phyloP scores from a whole-genome alignment of 1,140 invertebrate genomes.

The Ceratina japonica region DNA sequence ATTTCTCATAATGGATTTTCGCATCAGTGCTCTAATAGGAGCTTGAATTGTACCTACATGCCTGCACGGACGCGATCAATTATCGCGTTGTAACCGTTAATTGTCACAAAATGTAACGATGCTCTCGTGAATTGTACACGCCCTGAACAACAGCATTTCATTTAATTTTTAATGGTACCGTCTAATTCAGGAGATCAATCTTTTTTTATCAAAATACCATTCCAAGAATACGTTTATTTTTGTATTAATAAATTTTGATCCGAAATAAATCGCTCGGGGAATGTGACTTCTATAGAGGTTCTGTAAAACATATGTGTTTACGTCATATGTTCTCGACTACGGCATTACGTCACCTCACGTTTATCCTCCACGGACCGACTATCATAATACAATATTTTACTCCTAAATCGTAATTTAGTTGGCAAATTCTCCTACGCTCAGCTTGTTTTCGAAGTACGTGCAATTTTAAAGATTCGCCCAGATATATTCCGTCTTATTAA shows the following conservation, averaged over 20 bases:
- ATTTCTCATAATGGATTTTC: not conserved
- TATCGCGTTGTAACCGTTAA: constrained; percentile 28
- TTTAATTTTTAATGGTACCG: not conserved
- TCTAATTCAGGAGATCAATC: not conserved
- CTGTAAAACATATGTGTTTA: not conserved
- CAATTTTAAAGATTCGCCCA: no score
- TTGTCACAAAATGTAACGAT: not conserved
- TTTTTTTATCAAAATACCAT: not conserved
- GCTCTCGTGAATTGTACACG: not conserved
- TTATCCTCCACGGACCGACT: not conserved
- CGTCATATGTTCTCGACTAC: not conserved
- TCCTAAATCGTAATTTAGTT: not conserved
- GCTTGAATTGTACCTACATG: not conserved
- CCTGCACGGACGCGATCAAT: not conserved
- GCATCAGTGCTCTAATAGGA: not conserved
- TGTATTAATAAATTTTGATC: not conserved
- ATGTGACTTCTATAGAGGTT: not conserved
- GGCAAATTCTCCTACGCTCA: not conserved
- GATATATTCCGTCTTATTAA: no score
- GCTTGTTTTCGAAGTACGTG: not conserved
- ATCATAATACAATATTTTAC: not conserved
- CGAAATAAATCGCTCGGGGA: not conserved
- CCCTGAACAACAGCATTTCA: not conserved
- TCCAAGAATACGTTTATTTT: not conserved
- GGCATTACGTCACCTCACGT: not conserved